Evolutionary conservation across 2,888 invertebrate species (phyloP).

Genomic region (Arenicola marina): DNA sequence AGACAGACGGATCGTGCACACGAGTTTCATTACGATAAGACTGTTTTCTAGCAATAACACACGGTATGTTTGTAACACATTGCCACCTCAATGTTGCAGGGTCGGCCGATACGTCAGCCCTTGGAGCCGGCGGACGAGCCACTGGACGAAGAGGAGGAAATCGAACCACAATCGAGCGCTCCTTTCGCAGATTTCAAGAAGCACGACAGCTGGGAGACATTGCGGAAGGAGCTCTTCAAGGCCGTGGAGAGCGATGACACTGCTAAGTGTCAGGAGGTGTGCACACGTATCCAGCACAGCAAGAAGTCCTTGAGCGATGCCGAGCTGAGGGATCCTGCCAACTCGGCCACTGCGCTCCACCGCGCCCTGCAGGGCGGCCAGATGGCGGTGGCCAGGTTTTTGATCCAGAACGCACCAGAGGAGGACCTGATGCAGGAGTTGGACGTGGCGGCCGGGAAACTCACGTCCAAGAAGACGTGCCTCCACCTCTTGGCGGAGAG

Average conservation of each 20-base stretch:
- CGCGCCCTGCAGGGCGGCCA: constrained; percentile 14
- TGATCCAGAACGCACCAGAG: constrained; percentile 9
- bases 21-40: too few species aligned
- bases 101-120: too few species aligned
- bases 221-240: constrained; percentile 17
- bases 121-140: too few species aligned
- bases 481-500: constrained; percentile 48
- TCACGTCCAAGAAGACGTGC: constrained; percentile 41
- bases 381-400: constrained; percentile 4
- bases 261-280: neutral
- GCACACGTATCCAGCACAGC: too few species aligned
- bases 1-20: too few species aligned
- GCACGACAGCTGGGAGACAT: neutral
- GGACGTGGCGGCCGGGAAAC: neutral
- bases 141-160: too few species aligned
- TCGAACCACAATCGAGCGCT: too few species aligned
- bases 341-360: constrained; percentile 16
- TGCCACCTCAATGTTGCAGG: too few species aligned
- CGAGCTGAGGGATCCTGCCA: constrained; percentile 6
- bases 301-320: constrained; percentile 5
- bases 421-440: neutral
- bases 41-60: too few species aligned
- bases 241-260: constrained; percentile 14
- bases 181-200: neutral
- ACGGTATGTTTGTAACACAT: too few species aligned